Evolutionary conservation across 1,140 invertebrate species (phyloP), one percentile per base, ranked within the genome.

Genomic region (Heliothis subflexa): DNA sequence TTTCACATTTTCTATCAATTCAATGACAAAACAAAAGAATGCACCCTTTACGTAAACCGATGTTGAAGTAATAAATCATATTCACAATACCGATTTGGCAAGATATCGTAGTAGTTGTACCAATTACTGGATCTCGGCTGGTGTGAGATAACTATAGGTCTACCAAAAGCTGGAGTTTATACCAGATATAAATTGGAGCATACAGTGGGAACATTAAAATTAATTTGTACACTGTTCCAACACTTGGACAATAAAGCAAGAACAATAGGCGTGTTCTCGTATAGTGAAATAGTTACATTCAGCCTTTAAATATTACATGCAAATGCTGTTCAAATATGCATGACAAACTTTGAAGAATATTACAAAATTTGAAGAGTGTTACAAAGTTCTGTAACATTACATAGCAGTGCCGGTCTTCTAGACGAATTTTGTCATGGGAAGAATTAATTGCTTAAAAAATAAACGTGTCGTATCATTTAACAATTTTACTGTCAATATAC

Each of bases 71-170:
- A 66, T 76, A 76, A 66, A 76, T 55, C 45, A 40, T 64, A 47
- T 66, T 54, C 61, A 52, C 50, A 18, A 54, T 66, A 54, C 49
- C 12, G 14, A 52, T 52, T 76, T 76, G 74, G 61, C 61, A 76
- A 66, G 74, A 47, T 13, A 76, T 52, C n/a, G 49, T 49, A 45
- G 18, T 2, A 45, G 3, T 40, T n/a, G 57, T 76, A 61, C 74
- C 74, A 76, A 76, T 76, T 76, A 64, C 47, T 66, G n/a, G 47
- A 55, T 21, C n/a, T 76, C 54, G 74, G 74, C 61, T 76, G 45
- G 13, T 52, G 33, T 50, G 49, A 18, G 50, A 5, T 54, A 71
- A n/a, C 68, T 62, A 40, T 40, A 40, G 2, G 21, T 49, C 10
- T 49, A 66, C 16, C 62, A 49, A 49, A 66, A 49, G 49, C 45